Evolutionary conservation across 2,888 invertebrate genomes (phyloP), one percentile per base, ranked within the genome.

Genomic region (Pomacea canaliculata): DNA sequence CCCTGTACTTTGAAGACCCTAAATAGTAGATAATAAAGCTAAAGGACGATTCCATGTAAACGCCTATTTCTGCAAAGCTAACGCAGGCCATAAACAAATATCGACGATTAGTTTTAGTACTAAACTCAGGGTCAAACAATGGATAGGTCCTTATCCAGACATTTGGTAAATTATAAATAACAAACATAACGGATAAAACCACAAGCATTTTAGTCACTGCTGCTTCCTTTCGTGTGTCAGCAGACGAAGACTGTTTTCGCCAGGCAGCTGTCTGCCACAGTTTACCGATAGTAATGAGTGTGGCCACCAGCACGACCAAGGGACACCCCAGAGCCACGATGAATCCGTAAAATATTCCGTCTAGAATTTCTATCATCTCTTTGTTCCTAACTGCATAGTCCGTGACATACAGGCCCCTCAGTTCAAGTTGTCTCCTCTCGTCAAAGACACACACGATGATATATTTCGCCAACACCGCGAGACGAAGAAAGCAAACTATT

Each of bases 131-230:
- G 13, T 69, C 23, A 12, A 69, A 69, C n/a, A 69, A 23, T 1
- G 69, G 69, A 18, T 19, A 18, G 19, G 49, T 49, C 7, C 69
- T 37, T 16, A 49, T 7, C 12, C 16, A 19, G 19, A 19, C 69
- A 18, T 0, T 51, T 23, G 69, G 69, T 9, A 69, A 10, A 18
- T 48, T 23, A 10, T 48, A 23, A 3, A 49, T 9, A 0, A 69
- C 10, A 23, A 69, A 69, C 51, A 48, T 49, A 8, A 69, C 7
- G 19, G 69, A 69, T 23, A 69, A 18, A 5, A n/a, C 13, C 7
- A 69, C 49, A 18, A 69, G 51, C 69, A 69, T 69, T 69, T 69
- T 69, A 4, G 69, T 69, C n/a, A 69, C 69, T 48, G 23, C 69
- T 19, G 48, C 19, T 49, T 69, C 69, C 7, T 69, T 69, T n/a